Percentiles rank a stretch among this genome's conserved stretches.
These are phyloP conservation scores for Mobula hypostoma DNA, from an alignment of 2,113 vertebrate genomes.

Conservation along the genomic window DNA sequence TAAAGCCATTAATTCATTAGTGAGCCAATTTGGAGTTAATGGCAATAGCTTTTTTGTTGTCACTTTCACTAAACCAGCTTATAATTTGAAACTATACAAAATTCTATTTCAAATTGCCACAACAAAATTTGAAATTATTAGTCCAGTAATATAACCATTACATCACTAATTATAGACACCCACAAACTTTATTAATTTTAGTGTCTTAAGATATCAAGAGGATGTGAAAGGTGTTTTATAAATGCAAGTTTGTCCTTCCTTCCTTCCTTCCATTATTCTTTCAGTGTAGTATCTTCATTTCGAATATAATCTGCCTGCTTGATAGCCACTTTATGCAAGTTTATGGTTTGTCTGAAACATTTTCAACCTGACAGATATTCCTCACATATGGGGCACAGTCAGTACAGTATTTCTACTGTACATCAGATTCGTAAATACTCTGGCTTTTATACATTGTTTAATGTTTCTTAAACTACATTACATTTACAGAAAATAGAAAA, in stretches of 20 bases:
- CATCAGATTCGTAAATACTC: neutral
- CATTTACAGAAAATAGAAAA: neutral
- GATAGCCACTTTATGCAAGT: neutral
- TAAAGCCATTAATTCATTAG: neutral
- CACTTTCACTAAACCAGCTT: neutral
- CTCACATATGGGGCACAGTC: neutral
- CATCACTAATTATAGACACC: too few species aligned
- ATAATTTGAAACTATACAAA: neutral
- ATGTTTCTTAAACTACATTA: neutral
- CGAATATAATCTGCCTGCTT: neutral
- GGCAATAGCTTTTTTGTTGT: neutral
- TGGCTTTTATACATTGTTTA: neutral
- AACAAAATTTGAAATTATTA: neutral
- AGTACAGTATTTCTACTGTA: neutral
- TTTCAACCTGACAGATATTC: neutral
- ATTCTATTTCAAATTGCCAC: neutral
- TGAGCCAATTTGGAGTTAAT: neutral
- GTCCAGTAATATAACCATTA: neutral
- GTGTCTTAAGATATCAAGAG: neutral
- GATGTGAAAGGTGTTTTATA: neutral
- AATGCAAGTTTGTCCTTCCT: neutral
- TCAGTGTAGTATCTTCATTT: neutral
- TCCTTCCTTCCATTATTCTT: neutral
- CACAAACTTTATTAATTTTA: neutral
- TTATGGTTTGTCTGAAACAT: neutral